Conservation (phyloP, 2,888 invertebrate species). For the Dryomyza anilis region DNA sequence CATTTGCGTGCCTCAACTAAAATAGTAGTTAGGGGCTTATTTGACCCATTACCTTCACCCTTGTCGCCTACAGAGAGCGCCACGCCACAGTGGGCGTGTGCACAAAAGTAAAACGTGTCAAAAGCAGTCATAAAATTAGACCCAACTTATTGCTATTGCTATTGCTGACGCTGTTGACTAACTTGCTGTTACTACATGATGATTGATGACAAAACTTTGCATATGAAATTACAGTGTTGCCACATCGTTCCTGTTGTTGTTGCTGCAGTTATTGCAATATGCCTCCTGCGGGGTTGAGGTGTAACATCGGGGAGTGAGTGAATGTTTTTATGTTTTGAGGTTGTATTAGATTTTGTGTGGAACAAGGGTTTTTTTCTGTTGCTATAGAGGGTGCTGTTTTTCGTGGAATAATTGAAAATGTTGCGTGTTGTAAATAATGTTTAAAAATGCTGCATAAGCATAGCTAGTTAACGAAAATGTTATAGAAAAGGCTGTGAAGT, state of each 20-base stretch:
- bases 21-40: too few relatives aligned
- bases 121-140: not conserved
- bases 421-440: too few relatives aligned
- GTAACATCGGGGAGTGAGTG: too few relatives aligned
- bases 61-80: too few relatives aligned
- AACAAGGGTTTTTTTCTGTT: too few relatives aligned
- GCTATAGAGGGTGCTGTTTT: not conserved
- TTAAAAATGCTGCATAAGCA: too few relatives aligned
- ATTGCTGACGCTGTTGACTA: conserved; percentile 3
- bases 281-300: not conserved
- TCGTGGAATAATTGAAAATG: not conserved
- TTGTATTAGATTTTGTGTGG: too few relatives aligned
- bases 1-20: not conserved
- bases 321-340: too few relatives aligned
- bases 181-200: too few relatives aligned
- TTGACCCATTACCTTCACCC: too few relatives aligned
- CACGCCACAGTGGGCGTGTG: not conserved
- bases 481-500: too few relatives aligned
- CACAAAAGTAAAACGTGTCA: not conserved
- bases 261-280: not conserved
- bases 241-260: not conserved
- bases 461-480: too few relatives aligned
- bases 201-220: not conserved
- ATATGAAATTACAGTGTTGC: not conserved
- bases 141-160: not conserved